Base-by-base conservation (phyloP, 1,140 invertebrate species). In the Macrotrachela quadricornifera region DNA sequence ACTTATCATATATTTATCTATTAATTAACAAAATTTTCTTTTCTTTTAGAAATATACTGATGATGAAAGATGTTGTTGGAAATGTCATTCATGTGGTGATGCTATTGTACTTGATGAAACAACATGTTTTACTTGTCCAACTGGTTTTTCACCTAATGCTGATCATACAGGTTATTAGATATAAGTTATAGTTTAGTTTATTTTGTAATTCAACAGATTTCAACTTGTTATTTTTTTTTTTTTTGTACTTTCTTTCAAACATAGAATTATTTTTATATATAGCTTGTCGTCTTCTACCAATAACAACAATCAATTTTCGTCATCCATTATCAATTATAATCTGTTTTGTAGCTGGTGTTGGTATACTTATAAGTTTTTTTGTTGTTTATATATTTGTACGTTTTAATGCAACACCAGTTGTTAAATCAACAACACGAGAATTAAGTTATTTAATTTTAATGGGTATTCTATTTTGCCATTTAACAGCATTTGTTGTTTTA, bases 361-460 rank as follows among this genome's bases (percentile, higher is more conserved):
- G 81, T 0, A 80, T 83, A 16, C 57, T 77, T 15, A 64, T 73
- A 18, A 83, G 80, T 1, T 61, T 74, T 21, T 69, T 75, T 56
- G 73, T 77, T 0, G 71, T 72, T 58, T 61, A 71, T 30, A 71
- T 80, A 14, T 80, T 80, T 62, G 64, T 79, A 14, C 69, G 70
- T 37, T 73, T 78, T 63, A 77, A 81, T 50, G 74, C 80, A 57
- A 87, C 83, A 0, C 82, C 83, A 6, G 74, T 86, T 0, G 79
- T 81, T 2, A 80, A 80, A 64, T 82, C 81, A 0, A 64, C 77
- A 11, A 79, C 77, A 6, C 61, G 83, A 49, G 83, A 87, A 61
- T 69, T 87, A 0, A 83, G 80, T 61, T 82, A 83, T 62, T 78
- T 80, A 51, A 76, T 81, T 48, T 71, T 81, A 44, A 66, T 76